Base-by-base conservation (phyloP, 2,888 invertebrate species). In the Tyria jacobaeae region DNA sequence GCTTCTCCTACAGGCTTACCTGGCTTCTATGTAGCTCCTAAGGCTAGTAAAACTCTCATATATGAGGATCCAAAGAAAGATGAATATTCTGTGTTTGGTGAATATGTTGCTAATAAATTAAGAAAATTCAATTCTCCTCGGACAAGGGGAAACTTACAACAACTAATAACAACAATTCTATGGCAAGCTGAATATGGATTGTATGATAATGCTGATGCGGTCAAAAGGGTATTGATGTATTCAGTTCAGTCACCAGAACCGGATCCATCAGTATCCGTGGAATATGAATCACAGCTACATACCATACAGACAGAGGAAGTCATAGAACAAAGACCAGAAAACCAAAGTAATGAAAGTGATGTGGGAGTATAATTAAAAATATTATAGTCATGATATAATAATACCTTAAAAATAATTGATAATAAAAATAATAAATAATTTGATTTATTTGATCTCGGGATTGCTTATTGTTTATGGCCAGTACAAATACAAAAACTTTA, bases 161-260 rank as follows among this genome's bases (percentile, higher is more conserved):
- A 94, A 61, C 69, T 94, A 21, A 91, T 94, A 0, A 90, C 93
- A 27, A 94, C 93, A 3, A 87, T 93, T 69, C 66, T 94, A 24
- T 94, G 93, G 93, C 93, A 93, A 69, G 91, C 92, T 0, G 93
- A 94, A 57, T 92, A 91, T 75, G 93, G 93, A 0, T 64, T 89
- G 15, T 94, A 91, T 73, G 91, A 92, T 58, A 85, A 80, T 74
- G 87, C 92, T 9, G 92, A 91, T 1, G 81, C 91, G 0, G 91
- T 94, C 0, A 92, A 90, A 67, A 69, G 88, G 62, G 85, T 94
- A 0, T 73, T 92, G 0, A 76, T 90, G 78, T 87, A 84, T 67
- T 84, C 88, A 0, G 71, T 89, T 1, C 85, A 87, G 17, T 70
- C 82, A 14, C 73, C 77, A 0, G 80, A 79, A 14, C 58, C 61